Percentiles rank a stretch among this genome's conserved stretches.
Evolutionary conservation across 2,113 vertebrate species (phyloP).

Genomic region (Ahaetulla prasina): DNA sequence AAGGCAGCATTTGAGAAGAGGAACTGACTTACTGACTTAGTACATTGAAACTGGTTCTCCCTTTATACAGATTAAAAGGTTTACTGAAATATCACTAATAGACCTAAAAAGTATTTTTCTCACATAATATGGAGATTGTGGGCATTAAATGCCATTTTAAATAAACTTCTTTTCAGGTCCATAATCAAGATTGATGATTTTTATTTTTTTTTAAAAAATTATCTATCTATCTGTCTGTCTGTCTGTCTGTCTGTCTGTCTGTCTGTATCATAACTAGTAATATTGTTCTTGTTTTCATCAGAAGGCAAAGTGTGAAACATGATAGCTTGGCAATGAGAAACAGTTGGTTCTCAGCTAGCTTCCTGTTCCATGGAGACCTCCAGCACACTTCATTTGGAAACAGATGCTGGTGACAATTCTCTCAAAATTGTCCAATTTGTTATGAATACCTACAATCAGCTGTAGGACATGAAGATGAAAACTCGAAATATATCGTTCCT

Average conservation of each 20-base stretch:
- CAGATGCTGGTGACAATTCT: conserved; percentile 23
- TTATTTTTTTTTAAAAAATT: background rate
- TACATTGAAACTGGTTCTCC: conserved; percentile 32
- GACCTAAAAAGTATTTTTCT: conserved; percentile 47
- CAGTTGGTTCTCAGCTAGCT: conserved; percentile 16
- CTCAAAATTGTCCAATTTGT: conserved; percentile 10
- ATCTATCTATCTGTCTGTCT: too few species aligned
- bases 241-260: too few species aligned
- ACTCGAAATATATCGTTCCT: conserved; percentile 9
- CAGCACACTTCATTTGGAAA: conserved; percentile 24
- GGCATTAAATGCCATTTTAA: conserved; percentile 37
- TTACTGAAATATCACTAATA: conserved; percentile 40
- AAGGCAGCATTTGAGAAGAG: conserved; percentile 33
- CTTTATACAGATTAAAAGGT: conserved; percentile 33
- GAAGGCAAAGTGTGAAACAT: conserved; percentile 29
- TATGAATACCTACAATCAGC: background rate
- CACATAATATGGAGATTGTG: conserved; percentile 40
- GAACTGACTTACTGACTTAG: conserved; percentile 40
- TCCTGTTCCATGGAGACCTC: conserved; percentile 3
- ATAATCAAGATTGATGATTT: conserved; percentile 1
- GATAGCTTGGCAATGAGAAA: conserved; percentile 22
- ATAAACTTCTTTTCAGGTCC: background rate
- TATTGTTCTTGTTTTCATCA: conserved; percentile 41
- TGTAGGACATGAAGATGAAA: conserved; percentile 16
- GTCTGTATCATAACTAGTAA: conserved; percentile 20